Base-by-base conservation (phyloP, 2,797 vertebrate genomes). In the Eospalax fontanierii region DNA sequence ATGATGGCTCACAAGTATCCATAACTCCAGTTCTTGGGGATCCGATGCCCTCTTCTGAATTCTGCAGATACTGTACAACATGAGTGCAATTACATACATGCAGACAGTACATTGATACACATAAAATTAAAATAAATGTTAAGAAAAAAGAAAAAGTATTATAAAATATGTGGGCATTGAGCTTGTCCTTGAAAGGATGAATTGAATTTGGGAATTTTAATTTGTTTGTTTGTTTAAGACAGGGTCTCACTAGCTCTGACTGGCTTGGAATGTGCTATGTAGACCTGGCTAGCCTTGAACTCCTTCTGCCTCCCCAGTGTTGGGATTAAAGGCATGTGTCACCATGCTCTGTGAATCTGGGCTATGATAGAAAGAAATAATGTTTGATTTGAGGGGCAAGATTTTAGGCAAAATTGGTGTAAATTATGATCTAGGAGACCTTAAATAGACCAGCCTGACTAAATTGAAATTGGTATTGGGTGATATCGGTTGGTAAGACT, bases 351-450 rank as follows among this genome's bases (percentile, higher is more conserved):
- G 33, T 88, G 46, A 28, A 84, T 90, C 84, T 26, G 46, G 46
- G 10, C 26, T 91, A 89, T 95, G 75, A 63, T 88, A 46, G 84
- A 18, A 94, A 28, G 35, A 91, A 91, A 91, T 88, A 33, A 78
- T 90, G 18, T 83, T 95, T 83, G n/a, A 66, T 89, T 46, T 57
- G 21, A 81, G 33, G 35, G 40, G 22, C n/a, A 93, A 71, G 80
- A 70, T 89, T 92, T 94, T 57, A 96, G 87, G 85, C 57, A 63
- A 40, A 90, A 57, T 89, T 90, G 22, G 38, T 75, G 14, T 93
- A 87, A 71, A 79, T 65, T 94, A n/a, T 78, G 50, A 85, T 86
- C 95, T 30, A 82, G 19, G 70, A 86, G 87, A 96, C 68, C 38
- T 73, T 93, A 75, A 84, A 7, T 80, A 84, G 65, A 83, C 30